Percentiles rank a stretch among this genome's conserved stretches.
phyloP scores from a whole-genome alignment of 2,888 invertebrate genomes.

The Cheilosia impressa region DNA sequence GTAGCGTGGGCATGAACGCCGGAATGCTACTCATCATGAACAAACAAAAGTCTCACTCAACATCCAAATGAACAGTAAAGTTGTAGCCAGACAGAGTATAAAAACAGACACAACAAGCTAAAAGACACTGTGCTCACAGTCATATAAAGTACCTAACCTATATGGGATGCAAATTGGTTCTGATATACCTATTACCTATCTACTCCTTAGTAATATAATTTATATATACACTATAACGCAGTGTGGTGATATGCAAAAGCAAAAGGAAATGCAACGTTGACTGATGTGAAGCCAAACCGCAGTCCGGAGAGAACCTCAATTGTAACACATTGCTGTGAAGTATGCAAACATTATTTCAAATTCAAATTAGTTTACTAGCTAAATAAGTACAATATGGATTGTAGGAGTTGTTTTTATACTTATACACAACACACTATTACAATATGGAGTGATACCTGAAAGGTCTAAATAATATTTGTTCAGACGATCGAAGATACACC shows the following conservation, averaged over 20 bases:
- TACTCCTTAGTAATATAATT: slow-evolving; percentile 64
- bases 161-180: slow-evolving; percentile 51
- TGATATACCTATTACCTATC: slow-evolving; percentile 44
- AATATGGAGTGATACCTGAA: slow-evolving; percentile 22
- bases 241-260: slow-evolving; percentile 42
- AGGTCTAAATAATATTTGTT: slow-evolving; percentile 37
- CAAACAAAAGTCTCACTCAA: slow-evolving; percentile 81
- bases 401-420: slow-evolving; percentile 17
- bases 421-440: neutral
- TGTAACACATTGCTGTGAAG: slow-evolving; percentile 19
- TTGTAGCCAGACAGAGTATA: slow-evolving; percentile 52
- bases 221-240: slow-evolving; percentile 11
- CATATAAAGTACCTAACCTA: slow-evolving; percentile 54
- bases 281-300: slow-evolving; percentile 2
- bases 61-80: slow-evolving; percentile 78
- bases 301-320: slow-evolving; percentile 42
- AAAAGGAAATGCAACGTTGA: slow-evolving; percentile 22
- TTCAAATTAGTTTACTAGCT: slow-evolving; percentile 10
- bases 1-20: slow-evolving; percentile 88
- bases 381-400: slow-evolving; percentile 39
- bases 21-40: slow-evolving; percentile 87
- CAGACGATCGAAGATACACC: slow-evolving; percentile 10
- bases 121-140: slow-evolving; percentile 47
- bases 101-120: slow-evolving; percentile 23
- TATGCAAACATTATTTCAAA: slow-evolving; percentile 24